Percentiles rank a stretch among this genome's conserved stretches.
These are phyloP conservation scores for Drosophila cardini DNA, from an alignment of 1,140 invertebrate species.

Conservation along the genomic window DNA sequence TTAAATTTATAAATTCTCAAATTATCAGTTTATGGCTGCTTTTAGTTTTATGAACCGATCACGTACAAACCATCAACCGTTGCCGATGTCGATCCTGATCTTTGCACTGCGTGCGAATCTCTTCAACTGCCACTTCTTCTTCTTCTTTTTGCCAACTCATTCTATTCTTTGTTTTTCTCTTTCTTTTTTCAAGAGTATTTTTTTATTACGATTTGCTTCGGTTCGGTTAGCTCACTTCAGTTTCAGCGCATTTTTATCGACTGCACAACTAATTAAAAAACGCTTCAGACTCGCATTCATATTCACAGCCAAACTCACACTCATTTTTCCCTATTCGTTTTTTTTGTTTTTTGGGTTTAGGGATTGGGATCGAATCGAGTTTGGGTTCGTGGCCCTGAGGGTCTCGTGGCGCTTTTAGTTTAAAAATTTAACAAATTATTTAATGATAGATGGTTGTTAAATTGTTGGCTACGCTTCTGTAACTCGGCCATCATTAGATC, in stretches of 20 bases:
- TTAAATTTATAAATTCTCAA: constrained; percentile 80
- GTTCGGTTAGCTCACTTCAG: constrained; percentile 44
- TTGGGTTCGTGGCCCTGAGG: constrained; percentile 46
- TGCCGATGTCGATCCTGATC: constrained; percentile 15
- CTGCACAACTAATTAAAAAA: constrained; percentile 82
- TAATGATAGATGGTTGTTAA: constrained; percentile 80
- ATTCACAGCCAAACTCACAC: constrained; percentile 17
- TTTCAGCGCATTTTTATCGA: constrained; percentile 79
- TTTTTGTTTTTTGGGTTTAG: no score
- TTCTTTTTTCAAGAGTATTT: background rate
- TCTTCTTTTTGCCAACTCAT: constrained; percentile 40
- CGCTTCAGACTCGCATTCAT: constrained; percentile 51
- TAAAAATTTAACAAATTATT: constrained; percentile 80
- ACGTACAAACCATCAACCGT: constrained; percentile 70
- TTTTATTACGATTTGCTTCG: constrained; percentile 43
- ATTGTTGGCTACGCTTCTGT: constrained; percentile 59
- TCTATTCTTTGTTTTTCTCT: background rate
- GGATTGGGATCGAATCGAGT: no score
- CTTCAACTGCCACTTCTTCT: no score
- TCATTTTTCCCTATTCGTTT: background rate
- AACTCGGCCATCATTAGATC: constrained; percentile 49
- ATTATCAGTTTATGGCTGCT: constrained; percentile 80
- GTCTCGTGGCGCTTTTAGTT: constrained; percentile 66
- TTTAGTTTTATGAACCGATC: constrained; percentile 83
- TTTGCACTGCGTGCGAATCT: constrained; percentile 69